Base-by-base conservation (phyloP, 2,113 vertebrate genomes). In the Oreocharis arfaki region DNA sequence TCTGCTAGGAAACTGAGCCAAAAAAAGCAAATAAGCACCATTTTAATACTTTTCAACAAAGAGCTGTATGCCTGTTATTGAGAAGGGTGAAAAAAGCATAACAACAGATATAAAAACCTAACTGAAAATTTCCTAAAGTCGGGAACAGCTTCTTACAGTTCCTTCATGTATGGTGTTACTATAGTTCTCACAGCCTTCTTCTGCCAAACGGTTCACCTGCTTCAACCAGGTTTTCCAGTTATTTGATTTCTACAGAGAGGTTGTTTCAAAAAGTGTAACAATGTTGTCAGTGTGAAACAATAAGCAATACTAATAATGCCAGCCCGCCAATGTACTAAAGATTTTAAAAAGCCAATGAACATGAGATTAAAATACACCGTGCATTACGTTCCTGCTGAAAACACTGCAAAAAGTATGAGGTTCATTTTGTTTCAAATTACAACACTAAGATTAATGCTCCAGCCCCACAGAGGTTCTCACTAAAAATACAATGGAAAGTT, bases 251-350 rank as follows among this genome's bases (percentile, higher is more conserved):
- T 32, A 71, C 30, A 79, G 6, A 42, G 0, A 37, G 1, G 3
- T 14, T 52, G n/a, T 26, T 81, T 65, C 35, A 37, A 46, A n/a
- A 78, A 53, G 21, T 5, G 1, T 42, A 71, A 57, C 35, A n/a
- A 26, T 4, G 1, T 23, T 59, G 24, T 13, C 23, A 60, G 13
- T 19, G 16, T 24, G 24, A 53, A 87, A 17, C 21, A 61, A 41
- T 22, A 89, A 35, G 26, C 37, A 65, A 52, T 1, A 6, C 23
- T 14, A 68, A 27, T n/a, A 80, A 4, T 2, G 1, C 7, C 46
- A 65, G 18, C 3, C n/a, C 1, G 2, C 5, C 23, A 44, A 57
- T 5, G 16, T 26, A 47, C 6, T 24, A 42, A 1, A n/a, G 17
- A 81, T 52, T 26, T 13, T 2, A 57, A 67, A 73, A 44, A 11